Percentiles rank a stretch among this genome's conserved stretches.
These are phyloP conservation scores for Atlantisia rogersi DNA, from an alignment of 2,113 vertebrate genomes.

Conservation along the genomic window DNA sequence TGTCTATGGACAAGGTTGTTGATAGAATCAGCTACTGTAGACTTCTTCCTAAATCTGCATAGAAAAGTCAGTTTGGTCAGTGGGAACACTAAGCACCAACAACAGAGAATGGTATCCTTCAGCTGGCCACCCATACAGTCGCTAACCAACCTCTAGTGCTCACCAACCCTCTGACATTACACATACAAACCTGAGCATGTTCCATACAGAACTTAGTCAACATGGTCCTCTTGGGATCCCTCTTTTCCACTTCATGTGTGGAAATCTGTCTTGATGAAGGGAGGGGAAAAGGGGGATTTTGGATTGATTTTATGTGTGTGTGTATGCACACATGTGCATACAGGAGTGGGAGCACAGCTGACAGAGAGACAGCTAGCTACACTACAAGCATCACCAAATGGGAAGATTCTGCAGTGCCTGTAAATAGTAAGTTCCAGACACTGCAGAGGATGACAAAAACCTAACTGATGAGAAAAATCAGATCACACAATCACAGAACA, in stretches of 20 bases:
- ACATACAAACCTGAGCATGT: not conserved
- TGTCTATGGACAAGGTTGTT: conserved; percentile 82
- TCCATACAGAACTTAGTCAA: not conserved
- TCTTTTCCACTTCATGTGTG: rapidly evolving
- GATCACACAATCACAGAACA: not conserved
- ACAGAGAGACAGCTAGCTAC: not conserved
- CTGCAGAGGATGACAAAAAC: not conserved
- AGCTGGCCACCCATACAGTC: not conserved
- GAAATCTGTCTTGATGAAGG: not conserved
- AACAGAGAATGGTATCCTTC: not conserved
- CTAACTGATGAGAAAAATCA: not conserved
- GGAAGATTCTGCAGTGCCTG: not conserved
- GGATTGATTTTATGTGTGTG: not conserved
- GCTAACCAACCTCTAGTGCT: not conserved
- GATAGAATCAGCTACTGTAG: conserved; percentile 83
- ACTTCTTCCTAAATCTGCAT: conserved; percentile 89
- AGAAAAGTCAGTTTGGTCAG: not conserved
- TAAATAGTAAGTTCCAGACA: not conserved
- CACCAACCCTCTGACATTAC: not conserved
- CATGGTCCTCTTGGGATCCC: not conserved
- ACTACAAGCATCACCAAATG: not conserved
- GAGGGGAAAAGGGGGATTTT: not conserved
- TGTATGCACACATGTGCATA: not conserved
- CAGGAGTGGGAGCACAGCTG: not conserved
- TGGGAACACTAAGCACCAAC: not conserved